Percentiles rank a stretch among this genome's conserved stretches.
phyloP scores from a whole-genome alignment of 1,140 invertebrate genomes.

The Heliconius hermathena region DNA sequence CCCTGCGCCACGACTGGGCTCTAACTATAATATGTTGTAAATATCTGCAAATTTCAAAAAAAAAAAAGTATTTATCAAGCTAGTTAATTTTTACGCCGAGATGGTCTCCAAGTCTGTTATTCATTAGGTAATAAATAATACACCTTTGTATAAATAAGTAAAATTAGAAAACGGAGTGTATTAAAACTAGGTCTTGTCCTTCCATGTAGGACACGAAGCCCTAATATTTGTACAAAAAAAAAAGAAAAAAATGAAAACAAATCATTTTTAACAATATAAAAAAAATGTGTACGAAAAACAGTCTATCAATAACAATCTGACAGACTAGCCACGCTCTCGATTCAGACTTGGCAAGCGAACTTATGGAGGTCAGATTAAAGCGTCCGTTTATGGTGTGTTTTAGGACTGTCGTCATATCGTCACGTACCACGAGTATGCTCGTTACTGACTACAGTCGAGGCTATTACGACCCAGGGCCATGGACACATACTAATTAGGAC shows the following conservation, averaged over 20 bases:
- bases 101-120: no score
- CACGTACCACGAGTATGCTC: slow-evolving; percentile 33
- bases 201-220: no score
- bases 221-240: background rate
- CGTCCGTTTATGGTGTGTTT: slow-evolving; percentile 34
- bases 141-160: no score
- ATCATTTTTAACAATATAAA: background rate
- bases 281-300: background rate
- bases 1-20: no score
- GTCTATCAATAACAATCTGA: background rate
- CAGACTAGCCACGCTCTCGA: slow-evolving; percentile 29
- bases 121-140: no score
- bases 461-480: slow-evolving; percentile 43
- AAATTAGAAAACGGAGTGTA: no score
- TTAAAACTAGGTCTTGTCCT: no score
- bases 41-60: no score
- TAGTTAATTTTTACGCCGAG: no score
- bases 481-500: slow-evolving; percentile 63
- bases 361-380: slow-evolving; percentile 33
- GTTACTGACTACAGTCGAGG: slow-evolving; percentile 41
- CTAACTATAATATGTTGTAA: no score
- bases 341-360: slow-evolving; percentile 34
- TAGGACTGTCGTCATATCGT: slow-evolving; percentile 31
- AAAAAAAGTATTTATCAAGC: no score
- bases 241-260: background rate